phyloP scores from a whole-genome alignment of 2,888 invertebrate species.

The Machimus rusticus region DNA sequence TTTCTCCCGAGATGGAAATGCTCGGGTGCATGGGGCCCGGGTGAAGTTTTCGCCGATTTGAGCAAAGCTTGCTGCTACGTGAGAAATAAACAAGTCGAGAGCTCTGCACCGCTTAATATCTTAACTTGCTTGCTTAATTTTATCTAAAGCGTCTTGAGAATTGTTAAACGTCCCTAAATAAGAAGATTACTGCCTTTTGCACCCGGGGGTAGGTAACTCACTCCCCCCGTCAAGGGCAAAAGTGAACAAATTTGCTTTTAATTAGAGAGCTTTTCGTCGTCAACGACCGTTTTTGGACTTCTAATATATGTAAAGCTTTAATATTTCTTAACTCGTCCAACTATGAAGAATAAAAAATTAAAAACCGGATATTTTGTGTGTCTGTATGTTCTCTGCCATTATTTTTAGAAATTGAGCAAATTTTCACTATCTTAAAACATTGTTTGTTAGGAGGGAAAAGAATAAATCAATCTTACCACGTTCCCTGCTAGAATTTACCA shows the following conservation, averaged over 20 bases:
- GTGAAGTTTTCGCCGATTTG: slow-evolving; percentile 40
- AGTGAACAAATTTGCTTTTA: neutral
- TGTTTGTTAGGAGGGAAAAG: too few species aligned
- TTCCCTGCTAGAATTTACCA: too few species aligned
- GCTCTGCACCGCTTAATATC: slow-evolving; percentile 41
- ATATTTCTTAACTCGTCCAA: neutral
- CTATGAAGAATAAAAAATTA: too few species aligned
- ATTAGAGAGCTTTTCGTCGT: neutral
- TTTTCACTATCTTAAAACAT: too few species aligned
- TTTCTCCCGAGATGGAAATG: slow-evolving; percentile 24
- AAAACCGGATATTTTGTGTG: too few species aligned
- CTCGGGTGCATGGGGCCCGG: slow-evolving; percentile 38
- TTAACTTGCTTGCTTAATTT: slow-evolving; percentile 39
- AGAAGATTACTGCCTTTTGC: slow-evolving; percentile 10
- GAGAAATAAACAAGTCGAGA: slow-evolving; percentile 38
- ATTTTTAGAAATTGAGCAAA: too few species aligned
- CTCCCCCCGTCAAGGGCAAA: neutral
- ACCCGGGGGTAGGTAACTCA: neutral
- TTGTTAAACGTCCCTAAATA: slow-evolving; percentile 20
- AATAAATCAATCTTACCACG: too few species aligned
- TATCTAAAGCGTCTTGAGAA: slow-evolving; percentile 35
- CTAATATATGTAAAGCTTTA: neutral
- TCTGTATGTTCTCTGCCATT: too few species aligned
- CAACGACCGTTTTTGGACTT: neutral
- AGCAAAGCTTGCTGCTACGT: slow-evolving; percentile 39